These are phyloP conservation scores for Premnoplex brunnescens DNA, from an alignment of 2,797 vertebrate genomes.

Conservation along the genomic window DNA sequence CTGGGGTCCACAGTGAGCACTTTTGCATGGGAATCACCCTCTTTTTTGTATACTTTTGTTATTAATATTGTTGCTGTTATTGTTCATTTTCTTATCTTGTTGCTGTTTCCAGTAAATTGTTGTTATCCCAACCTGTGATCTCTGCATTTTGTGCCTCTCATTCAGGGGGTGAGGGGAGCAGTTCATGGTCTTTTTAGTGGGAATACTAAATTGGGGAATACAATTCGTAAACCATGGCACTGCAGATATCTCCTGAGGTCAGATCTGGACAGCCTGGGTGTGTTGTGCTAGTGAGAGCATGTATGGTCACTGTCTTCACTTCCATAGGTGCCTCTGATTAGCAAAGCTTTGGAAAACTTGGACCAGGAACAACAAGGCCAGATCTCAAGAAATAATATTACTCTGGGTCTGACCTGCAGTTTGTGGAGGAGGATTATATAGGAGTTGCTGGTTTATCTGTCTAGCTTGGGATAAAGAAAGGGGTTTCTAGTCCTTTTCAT, in stretches of 20 bases:
- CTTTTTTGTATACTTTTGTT: background rate
- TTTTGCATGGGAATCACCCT: background rate
- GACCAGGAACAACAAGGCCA: background rate
- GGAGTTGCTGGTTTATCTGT: background rate
- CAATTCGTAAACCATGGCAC: fast-evolving
- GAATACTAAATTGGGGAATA: background rate
- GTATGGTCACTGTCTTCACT: background rate
- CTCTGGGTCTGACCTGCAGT: background rate
- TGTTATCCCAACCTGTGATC: background rate
- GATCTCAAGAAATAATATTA: background rate
- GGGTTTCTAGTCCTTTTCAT: background rate
- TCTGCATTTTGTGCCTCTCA: background rate
- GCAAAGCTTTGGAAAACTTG: background rate
- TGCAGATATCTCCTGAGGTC: background rate
- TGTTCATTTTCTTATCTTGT: background rate
- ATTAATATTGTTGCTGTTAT: background rate
- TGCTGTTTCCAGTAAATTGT: background rate
- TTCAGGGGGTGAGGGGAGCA: fast-evolving
- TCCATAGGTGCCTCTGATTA: background rate
- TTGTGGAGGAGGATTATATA: background rate
- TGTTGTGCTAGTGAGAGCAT: background rate
- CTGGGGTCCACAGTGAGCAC: fast-evolving
- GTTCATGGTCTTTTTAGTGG: background rate
- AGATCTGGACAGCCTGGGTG: background rate
- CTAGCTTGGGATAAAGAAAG: background rate